These are phyloP conservation scores for Vicugna pacos DNA, from an alignment of 2,113 vertebrate genomes.

Conservation along the genomic window DNA sequence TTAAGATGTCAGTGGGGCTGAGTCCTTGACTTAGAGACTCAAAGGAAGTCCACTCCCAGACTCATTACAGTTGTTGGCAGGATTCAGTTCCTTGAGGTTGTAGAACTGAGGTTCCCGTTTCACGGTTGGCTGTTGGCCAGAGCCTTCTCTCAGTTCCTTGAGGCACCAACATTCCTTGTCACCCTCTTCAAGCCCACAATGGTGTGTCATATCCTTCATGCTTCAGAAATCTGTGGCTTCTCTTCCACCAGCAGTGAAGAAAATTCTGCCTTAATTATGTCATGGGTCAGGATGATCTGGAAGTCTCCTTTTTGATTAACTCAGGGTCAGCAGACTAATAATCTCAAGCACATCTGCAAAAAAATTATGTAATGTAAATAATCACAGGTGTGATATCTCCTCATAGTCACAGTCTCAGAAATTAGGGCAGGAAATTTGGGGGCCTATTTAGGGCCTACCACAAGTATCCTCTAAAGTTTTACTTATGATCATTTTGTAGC, in stretches of 20 bases:
- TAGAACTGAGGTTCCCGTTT: background rate
- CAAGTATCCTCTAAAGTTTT: background rate
- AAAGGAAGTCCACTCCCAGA: background rate
- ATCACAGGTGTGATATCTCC: background rate
- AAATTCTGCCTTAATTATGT: background rate
- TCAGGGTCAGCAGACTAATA: background rate
- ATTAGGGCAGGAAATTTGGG: background rate
- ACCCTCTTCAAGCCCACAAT: background rate
- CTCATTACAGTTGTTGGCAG: background rate
- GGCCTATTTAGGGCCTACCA: background rate
- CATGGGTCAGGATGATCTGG: background rate
- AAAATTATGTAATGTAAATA: background rate
- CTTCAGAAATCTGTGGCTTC: background rate
- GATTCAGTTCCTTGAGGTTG: background rate
- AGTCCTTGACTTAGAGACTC: background rate
- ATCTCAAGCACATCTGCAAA: background rate
- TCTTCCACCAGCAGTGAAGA: background rate
- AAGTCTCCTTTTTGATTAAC: constrained; percentile 17
- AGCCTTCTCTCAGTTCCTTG: background rate
- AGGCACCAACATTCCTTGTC: background rate
- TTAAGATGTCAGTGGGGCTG: background rate
- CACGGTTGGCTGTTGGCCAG: background rate
- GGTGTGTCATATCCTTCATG: rapidly evolving
- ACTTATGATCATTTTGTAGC: background rate
- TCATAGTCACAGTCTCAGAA: background rate